Evolutionary conservation across 2,888 invertebrate species (phyloP).

Genomic region (Teinopalpus imperialis): DNA sequence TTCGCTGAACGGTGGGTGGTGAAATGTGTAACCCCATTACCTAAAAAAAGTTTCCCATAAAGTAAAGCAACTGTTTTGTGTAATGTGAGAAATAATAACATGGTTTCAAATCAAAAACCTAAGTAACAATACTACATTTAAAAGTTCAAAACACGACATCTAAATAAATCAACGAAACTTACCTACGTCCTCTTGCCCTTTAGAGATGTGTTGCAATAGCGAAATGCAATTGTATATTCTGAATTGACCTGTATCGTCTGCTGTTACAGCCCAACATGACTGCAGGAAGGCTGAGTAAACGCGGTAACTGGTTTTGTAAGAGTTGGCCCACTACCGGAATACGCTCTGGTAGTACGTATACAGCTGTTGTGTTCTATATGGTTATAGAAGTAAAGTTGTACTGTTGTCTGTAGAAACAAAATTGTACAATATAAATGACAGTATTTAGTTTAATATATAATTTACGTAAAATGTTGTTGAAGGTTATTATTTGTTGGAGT

Average conservation of each 20-base stretch:
- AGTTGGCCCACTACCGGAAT: conserved; percentile 24
- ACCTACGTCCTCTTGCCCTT: conserved; percentile 37
- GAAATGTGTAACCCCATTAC: no score
- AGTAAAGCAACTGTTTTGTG: no score
- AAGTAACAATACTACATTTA: conserved; percentile 17
- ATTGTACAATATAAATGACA: no score
- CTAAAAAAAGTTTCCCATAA: no score
- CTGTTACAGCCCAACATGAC: neutral
- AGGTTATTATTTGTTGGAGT: no score
- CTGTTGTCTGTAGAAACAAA: no score
- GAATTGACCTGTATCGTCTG: neutral
- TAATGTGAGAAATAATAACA: no score
- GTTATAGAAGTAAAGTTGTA: neutral
- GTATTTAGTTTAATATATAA: no score
- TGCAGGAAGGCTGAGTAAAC: neutral
- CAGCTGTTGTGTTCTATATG: neutral
- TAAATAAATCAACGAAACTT: conserved; percentile 36
- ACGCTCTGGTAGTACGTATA: conserved; percentile 15
- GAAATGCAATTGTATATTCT: neutral
- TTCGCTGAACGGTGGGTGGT: no score
- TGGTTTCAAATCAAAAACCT: neutral
- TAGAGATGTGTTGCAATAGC: conserved; percentile 28
- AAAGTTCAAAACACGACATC: conserved; percentile 30
- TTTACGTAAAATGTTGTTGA: no score
- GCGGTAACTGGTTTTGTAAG: conserved; percentile 25